Evolutionary conservation across 2,113 vertebrate genomes (phyloP).

Genomic region (Isurus oxyrinchus): DNA sequence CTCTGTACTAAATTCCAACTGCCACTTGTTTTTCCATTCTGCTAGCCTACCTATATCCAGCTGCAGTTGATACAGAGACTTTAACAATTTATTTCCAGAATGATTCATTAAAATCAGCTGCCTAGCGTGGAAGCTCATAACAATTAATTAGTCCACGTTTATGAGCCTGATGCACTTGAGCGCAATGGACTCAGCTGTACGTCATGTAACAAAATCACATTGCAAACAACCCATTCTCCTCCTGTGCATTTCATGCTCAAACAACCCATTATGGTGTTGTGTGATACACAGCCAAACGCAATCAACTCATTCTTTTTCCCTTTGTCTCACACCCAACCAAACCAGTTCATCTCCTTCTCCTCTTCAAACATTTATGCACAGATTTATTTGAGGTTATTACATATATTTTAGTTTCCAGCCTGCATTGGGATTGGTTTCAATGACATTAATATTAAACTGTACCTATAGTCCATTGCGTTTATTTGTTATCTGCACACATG

Average conservation of each 20-base stretch:
- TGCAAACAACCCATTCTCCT: neutral
- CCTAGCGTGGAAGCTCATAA: neutral
- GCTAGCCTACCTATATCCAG: neutral
- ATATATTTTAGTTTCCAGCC: neutral
- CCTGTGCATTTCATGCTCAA: neutral
- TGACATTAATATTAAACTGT: neutral
- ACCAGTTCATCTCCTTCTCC: neutral
- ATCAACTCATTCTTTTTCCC: neutral
- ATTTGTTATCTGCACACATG: neutral
- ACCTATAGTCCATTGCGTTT: neutral
- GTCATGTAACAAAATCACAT: neutral
- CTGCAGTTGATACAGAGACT: neutral
- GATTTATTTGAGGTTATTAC: neutral
- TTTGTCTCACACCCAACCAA: neutral
- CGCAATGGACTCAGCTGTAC: neutral
- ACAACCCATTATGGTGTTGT: neutral
- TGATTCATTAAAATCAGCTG: neutral
- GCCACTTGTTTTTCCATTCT: neutral
- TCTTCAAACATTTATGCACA: neutral
- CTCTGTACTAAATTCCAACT: neutral
- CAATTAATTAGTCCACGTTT: conserved; percentile 1
- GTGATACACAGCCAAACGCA: neutral
- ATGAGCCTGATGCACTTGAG: neutral
- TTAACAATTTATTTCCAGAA: neutral
- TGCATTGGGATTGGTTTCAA: neutral